These are phyloP conservation scores for Masticophis lateralis DNA, from an alignment of 2,797 vertebrate genomes.

Conservation along the genomic window DNA sequence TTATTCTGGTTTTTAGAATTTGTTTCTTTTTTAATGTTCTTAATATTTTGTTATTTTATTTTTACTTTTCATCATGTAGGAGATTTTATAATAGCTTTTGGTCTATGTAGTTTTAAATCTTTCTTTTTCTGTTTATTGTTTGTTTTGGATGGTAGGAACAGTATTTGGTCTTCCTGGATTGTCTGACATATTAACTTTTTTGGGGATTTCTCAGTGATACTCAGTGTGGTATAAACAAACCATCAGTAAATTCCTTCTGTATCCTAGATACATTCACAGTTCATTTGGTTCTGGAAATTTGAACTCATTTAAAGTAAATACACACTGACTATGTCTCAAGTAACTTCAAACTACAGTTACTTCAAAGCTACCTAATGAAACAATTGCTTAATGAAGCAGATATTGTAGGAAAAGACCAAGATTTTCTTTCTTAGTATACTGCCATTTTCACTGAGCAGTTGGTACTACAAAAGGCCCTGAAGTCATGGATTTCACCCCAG, in stretches of 20 bases:
- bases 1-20: not conserved
- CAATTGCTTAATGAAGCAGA: not conserved
- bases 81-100: not conserved
- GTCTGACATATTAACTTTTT: not conserved
- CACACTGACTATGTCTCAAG: not conserved
- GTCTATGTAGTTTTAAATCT: not conserved
- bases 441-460: not conserved
- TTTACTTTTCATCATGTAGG: not conserved
- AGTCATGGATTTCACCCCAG: not conserved
- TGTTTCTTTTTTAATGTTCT: not conserved
- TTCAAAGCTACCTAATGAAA: not conserved
- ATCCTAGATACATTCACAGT: not conserved
- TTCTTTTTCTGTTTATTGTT: not conserved
- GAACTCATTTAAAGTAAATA: not conserved
- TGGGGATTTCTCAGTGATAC: not conserved
- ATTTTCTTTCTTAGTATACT: not conserved
- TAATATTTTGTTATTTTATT: not conserved
- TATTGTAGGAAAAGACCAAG: not conserved
- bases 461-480: not conserved
- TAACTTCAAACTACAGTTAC: not conserved
- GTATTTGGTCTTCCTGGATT: not conserved
- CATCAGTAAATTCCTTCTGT: not conserved
- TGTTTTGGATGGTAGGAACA: not conserved
- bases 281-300: not conserved
- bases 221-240: not conserved